Conservation (phyloP, 1,140 invertebrate species). For the Papilio polytes region DNA sequence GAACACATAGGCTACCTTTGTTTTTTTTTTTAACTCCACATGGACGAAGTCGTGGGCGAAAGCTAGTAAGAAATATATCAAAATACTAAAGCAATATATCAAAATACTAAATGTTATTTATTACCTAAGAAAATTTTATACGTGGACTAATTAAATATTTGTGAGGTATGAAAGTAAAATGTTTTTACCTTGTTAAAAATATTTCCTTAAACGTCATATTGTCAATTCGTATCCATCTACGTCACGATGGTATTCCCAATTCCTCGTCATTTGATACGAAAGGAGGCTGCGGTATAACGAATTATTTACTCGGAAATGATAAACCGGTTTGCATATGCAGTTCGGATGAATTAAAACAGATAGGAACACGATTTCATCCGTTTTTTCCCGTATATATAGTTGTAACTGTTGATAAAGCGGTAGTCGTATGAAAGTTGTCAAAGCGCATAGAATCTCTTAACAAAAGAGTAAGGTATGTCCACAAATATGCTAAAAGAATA, state of each 20-base stretch:
- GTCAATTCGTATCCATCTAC: not conserved
- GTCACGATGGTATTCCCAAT: slow-evolving; percentile 25
- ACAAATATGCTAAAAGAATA: not conserved
- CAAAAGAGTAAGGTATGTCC: slow-evolving; percentile 24
- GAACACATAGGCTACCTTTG: no score
- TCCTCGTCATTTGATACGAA: slow-evolving; percentile 7
- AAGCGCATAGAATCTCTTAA: not conserved
- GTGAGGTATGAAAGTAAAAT: not conserved
- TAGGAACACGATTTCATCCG: slow-evolving; percentile 14
- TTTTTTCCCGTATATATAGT: slow-evolving; percentile 27
- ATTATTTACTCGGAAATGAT: slow-evolving; percentile 30
- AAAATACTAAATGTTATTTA: no score
- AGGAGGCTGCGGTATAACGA: slow-evolving; percentile 28
- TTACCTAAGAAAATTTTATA: no score
- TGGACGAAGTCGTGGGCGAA: no score
- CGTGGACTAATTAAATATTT: not conserved
- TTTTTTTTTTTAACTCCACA: no score
- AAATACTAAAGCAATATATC: no score
- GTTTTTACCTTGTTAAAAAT: not conserved
- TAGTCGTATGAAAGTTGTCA: slow-evolving; percentile 23
- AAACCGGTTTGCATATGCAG: slow-evolving; percentile 40
- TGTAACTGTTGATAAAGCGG: not conserved
- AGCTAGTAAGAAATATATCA: not conserved
- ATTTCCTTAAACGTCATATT: not conserved
- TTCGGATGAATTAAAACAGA: slow-evolving; percentile 6